These are phyloP conservation scores for Aphaenogaster floridana DNA, from an alignment of 1,140 invertebrate genomes.

Conservation along the genomic window DNA sequence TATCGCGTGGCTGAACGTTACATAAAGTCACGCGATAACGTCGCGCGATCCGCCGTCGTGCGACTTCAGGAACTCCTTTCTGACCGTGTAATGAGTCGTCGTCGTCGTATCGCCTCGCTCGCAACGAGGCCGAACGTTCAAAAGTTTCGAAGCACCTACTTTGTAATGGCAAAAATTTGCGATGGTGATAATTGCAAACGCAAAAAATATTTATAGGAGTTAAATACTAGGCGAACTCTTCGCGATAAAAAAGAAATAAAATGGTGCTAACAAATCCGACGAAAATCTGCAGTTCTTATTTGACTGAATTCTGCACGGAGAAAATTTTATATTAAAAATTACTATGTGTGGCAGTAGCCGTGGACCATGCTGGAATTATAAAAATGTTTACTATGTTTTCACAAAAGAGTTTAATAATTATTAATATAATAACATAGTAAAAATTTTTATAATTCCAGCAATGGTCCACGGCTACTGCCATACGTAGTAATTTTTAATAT, in stretches of 20 bases:
- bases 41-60: conserved; percentile 30
- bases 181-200: background rate
- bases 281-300: background rate
- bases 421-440: too few species aligned
- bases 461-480: too few species aligned
- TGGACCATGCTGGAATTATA: too few species aligned
- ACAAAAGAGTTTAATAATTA: too few species aligned
- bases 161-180: background rate
- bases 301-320: background rate
- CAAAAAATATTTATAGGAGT: background rate
- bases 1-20: conserved; percentile 57
- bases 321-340: too few species aligned
- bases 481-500: too few species aligned
- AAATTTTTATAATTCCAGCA: too few species aligned
- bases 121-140: background rate
- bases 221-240: background rate
- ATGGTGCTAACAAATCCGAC: background rate
- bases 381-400: too few species aligned
- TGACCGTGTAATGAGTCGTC: background rate
- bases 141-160: background rate
- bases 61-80: conserved; percentile 29
- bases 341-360: too few species aligned
- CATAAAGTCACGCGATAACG: conserved; percentile 62
- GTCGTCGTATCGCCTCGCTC: background rate
- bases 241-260: background rate